These are phyloP conservation scores for Atractosteus spatula DNA, from an alignment of 2,113 vertebrate genomes.

Conservation along the genomic window DNA sequence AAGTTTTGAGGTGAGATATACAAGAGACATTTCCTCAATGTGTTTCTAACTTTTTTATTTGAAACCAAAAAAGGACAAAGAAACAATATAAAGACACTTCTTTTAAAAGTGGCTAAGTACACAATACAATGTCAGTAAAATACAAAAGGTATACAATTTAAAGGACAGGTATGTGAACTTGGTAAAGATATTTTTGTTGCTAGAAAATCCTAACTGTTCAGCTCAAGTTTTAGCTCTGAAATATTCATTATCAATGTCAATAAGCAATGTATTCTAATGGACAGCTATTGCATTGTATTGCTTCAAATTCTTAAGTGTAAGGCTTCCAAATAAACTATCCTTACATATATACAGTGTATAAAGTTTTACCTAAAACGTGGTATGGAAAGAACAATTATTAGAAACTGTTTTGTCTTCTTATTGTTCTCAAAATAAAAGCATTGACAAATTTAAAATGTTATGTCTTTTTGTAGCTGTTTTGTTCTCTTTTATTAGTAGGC, in stretches of 20 bases:
- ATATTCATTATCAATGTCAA: neutral
- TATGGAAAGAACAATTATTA: conserved; percentile 48
- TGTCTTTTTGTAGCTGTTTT: neutral
- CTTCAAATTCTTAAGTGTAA: conserved; percentile 35
- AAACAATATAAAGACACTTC: conserved; percentile 60
- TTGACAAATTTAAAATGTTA: neutral
- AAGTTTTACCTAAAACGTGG: conserved; percentile 54
- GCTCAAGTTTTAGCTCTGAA: conserved; percentile 25
- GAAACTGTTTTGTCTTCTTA: conserved; percentile 52
- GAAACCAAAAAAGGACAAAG: conserved; percentile 43
- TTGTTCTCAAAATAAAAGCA: conserved; percentile 48
- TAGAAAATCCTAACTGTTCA: conserved; percentile 40
- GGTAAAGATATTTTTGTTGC: conserved; percentile 52
- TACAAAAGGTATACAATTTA: conserved; percentile 35
- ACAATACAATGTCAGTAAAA: conserved; percentile 44
- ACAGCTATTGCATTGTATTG: conserved; percentile 40
- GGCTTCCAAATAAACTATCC: conserved; percentile 31
- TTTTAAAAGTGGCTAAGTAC: conserved; percentile 57
- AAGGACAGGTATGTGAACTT: conserved; percentile 31
- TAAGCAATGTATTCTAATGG: conserved; percentile 8
- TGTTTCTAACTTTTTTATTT: conserved; percentile 57
- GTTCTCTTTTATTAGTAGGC: too few species aligned
- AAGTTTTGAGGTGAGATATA: neutral
- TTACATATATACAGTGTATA: neutral
- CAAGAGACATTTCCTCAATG: neutral